Conservation (phyloP, 2,113 vertebrate species). For the Mola mola region DNA sequence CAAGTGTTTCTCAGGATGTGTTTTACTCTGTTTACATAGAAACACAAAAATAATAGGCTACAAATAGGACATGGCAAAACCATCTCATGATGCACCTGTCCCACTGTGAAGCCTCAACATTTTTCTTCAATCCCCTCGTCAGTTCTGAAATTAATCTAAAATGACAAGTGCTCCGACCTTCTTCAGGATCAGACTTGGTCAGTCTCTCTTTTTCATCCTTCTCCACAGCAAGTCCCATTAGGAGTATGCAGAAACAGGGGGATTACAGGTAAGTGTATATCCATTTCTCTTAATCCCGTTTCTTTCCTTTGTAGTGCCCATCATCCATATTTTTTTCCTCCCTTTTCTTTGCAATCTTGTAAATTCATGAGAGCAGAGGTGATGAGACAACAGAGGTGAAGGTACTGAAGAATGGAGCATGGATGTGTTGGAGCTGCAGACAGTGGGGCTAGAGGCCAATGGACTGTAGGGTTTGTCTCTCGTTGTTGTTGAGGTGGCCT, state of each 20-base stretch:
- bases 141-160: constrained; percentile 34
- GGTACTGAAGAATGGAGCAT: constrained; percentile 27
- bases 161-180: constrained; percentile 16
- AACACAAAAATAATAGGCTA: constrained; percentile 64
- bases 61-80: constrained; percentile 58
- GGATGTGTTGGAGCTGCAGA: constrained; percentile 5
- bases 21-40: constrained; percentile 59
- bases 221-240: constrained; percentile 46
- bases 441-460: constrained; percentile 86
- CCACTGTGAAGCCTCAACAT: constrained; percentile 23
- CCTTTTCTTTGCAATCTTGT: background rate
- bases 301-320: constrained; percentile 3
- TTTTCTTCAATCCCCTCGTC: constrained; percentile 23
- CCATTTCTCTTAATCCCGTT: constrained; percentile 15
- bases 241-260: constrained; percentile 22
- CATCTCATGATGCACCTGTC: constrained; percentile 51
- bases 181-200: constrained; percentile 10
- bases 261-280: constrained; percentile 44
- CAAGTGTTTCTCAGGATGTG: constrained; percentile 32
- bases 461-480: constrained; percentile 92
- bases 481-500: constrained; percentile 91
- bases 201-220: constrained; percentile 40
- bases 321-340: background rate
- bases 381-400: constrained; percentile 42
- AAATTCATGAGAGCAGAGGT: constrained; percentile 41